Base-by-base conservation (phyloP, 2,113 vertebrate species). In the Agelaius phoeniceus region DNA sequence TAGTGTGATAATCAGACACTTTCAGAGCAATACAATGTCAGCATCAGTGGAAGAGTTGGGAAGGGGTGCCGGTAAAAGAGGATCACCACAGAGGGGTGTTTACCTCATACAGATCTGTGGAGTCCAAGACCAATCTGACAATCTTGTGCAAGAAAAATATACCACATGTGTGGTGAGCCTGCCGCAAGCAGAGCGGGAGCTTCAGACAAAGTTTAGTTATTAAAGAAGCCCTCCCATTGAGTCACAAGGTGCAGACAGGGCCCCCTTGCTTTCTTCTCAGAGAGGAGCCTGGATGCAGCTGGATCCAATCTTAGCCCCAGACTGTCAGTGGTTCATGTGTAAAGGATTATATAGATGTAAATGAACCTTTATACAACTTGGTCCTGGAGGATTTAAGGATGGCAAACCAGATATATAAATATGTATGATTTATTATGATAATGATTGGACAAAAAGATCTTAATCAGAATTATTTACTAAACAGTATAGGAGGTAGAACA, bases 131-230 rank as follows among this genome's bases (percentile, higher is more conserved):
- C 12, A 44, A 26, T 41, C 26, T 68, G 71, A 63, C 18, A 46
- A 5, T 17, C 1, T 16, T 0, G 0, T 43, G 21, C 26, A 74
- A 59, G 44, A 39, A 66, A 59, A 30, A 41, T 39, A 27, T 7
- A 49, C 43, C 28, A 21, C 0, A 2, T 44, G 44, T 35, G 22
- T 51, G 20, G 22, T 59, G 35, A 67, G 71, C 48, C 35, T 46
- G 59, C 58, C 14, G 21, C 30, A 71, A 30, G 49, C 49, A 79
- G 37, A 44, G 49, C 48, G 24, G 27, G 37, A 58, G 10, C 33
- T 51, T 35, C 49, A 54, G 48, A 20, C 23, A 41, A 30, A 35
- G 35, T 44, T 73, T 35, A 37, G 17, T 61, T 7, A 24, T 46
- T 74, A 52, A 37, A 66, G 27, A 44, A 81, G 19, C 15, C 22